Percentiles rank a stretch among this genome's conserved stretches.
phyloP scores from a whole-genome alignment of 2,888 invertebrate species.

The Himalopsyche kuldschensis region DNA sequence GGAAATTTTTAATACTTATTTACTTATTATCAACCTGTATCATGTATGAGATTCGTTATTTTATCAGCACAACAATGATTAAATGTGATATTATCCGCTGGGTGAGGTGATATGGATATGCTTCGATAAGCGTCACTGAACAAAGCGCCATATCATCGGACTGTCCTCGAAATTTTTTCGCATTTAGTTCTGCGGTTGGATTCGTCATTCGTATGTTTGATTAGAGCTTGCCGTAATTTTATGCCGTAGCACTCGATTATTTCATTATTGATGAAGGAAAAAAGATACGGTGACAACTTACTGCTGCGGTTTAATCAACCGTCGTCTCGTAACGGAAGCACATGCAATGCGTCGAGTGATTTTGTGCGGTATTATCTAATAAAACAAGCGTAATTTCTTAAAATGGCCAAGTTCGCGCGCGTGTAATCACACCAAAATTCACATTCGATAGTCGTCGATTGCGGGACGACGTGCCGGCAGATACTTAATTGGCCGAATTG shows the following conservation, averaged over 20 bases:
- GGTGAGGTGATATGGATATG: neutral
- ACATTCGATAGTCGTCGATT: constrained; percentile 6
- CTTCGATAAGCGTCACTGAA: neutral
- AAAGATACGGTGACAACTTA: neutral
- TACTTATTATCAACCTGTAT: neutral
- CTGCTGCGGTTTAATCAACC: neutral
- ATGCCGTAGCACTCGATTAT: neutral
- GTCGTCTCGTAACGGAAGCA: neutral
- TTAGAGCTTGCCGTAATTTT: neutral
- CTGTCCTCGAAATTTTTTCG: neutral
- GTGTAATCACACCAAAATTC: neutral
- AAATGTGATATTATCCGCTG: neutral
- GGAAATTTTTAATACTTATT: neutral
- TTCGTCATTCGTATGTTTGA: neutral
- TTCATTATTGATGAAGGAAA: neutral
- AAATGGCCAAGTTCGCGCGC: neutral
- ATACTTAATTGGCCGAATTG: constrained; percentile 33
- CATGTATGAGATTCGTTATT: neutral
- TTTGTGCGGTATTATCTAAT: neutral
- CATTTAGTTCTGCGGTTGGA: neutral
- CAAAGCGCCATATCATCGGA: neutral
- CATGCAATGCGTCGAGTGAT: neutral
- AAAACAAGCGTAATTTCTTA: neutral
- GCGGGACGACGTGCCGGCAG: constrained; percentile 1
- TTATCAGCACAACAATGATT: neutral